Percentiles rank a stretch among this genome's conserved stretches.
These are phyloP conservation scores for Phyllostomus discolor DNA, from an alignment of 2,113 vertebrate species.

Conservation along the genomic window DNA sequence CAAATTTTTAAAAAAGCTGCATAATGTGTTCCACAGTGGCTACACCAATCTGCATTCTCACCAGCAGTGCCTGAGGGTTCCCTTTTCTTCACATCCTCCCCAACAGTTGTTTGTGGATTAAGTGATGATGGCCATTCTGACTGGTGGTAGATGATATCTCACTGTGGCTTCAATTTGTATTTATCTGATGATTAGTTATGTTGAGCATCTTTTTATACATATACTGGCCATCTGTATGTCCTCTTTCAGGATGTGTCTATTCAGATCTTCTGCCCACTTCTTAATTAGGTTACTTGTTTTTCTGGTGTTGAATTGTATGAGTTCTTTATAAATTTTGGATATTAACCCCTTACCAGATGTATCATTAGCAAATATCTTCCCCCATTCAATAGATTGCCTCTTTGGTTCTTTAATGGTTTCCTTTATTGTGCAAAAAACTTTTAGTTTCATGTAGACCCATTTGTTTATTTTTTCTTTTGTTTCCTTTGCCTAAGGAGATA, in stretches of 20 bases:
- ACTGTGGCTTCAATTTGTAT: neutral
- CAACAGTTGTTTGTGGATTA: neutral
- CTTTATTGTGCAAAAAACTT: neutral
- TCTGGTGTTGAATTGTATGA: neutral
- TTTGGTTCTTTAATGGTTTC: neutral
- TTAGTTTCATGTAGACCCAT: neutral
- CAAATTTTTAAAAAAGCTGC: neutral
- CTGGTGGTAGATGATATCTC: neutral
- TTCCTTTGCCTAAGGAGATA: neutral
- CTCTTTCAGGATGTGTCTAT: neutral
- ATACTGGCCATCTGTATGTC: neutral
- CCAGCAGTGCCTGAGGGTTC: neutral
- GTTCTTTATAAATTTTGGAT: neutral
- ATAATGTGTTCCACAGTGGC: neutral
- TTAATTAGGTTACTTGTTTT: neutral
- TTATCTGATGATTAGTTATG: neutral
- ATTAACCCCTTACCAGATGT: neutral
- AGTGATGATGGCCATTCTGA: neutral
- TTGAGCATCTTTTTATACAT: neutral
- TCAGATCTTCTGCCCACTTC: neutral
- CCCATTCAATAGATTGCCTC: neutral
- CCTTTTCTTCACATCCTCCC: neutral
- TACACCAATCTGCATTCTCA: neutral
- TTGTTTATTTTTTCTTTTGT: neutral
- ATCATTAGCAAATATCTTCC: neutral